Percentiles rank a stretch among this genome's conserved stretches.
Evolutionary conservation across 2,113 vertebrate species (phyloP).

Genomic region (Casuarius casuarius): DNA sequence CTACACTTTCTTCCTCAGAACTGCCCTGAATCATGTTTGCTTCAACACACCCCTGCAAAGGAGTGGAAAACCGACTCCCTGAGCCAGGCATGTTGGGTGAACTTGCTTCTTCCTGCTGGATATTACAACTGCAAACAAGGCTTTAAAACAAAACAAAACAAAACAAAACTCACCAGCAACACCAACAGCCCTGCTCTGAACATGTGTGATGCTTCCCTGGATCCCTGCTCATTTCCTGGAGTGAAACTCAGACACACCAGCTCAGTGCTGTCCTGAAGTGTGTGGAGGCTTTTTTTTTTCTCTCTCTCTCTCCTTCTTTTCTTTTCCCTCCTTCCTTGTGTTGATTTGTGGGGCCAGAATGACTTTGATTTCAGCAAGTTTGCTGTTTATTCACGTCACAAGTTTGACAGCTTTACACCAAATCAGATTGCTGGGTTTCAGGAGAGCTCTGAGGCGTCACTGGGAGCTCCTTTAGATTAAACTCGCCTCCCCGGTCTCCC

Average conservation of each 20-base stretch:
- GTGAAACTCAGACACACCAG: neutral
- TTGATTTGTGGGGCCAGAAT: conserved; percentile 31
- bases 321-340: conserved; percentile 59
- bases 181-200: conserved; percentile 14
- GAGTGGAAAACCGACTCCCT: neutral
- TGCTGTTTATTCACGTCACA: conserved; percentile 76
- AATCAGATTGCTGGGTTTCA: conserved; percentile 78
- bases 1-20: neutral
- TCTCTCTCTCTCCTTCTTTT: neutral
- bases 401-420: conserved; percentile 80
- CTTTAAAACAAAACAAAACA: neutral
- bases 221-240: conserved; percentile 28
- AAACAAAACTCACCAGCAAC: neutral
- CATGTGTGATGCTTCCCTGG: conserved; percentile 28
- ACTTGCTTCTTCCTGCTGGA: conserved; percentile 21
- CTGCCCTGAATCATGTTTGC: neutral
- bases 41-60: neutral
- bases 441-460: conserved; percentile 70
- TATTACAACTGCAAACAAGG: neutral
- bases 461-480: conserved; percentile 76
- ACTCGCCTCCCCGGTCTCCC: conserved; percentile 76
- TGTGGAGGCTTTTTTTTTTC: neutral
- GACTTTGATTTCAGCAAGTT: conserved; percentile 64
- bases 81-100: neutral
- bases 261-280: conserved; percentile 20